Percentiles rank a stretch among this genome's conserved stretches.
These are phyloP conservation scores for Champsocephalus gunnari DNA, from an alignment of 2,797 vertebrate genomes.

Conservation along the genomic window DNA sequence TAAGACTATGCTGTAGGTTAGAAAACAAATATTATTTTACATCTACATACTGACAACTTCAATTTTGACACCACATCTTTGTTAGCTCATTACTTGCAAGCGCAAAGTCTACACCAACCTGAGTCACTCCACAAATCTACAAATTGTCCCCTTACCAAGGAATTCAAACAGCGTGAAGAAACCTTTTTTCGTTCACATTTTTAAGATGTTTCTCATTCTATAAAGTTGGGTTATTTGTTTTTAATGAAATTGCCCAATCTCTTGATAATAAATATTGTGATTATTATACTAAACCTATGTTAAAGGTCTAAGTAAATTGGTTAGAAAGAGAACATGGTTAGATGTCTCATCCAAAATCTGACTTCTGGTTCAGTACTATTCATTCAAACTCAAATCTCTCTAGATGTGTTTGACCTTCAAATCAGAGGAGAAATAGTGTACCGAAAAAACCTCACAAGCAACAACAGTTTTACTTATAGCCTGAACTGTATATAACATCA, in stretches of 20 bases:
- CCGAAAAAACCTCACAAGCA: background rate
- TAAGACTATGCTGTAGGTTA: background rate
- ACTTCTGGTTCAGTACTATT: background rate
- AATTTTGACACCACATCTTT: background rate
- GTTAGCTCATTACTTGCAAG: too few species aligned
- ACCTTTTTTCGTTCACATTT: background rate
- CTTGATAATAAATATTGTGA: background rate
- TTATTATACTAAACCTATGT: background rate
- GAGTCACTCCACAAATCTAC: background rate
- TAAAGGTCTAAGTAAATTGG: background rate
- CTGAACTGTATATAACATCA: conserved; percentile 15
- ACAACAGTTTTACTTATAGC: background rate
- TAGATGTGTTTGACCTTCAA: background rate
- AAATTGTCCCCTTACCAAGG: fast-evolving
- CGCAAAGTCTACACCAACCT: background rate
- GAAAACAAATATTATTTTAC: background rate
- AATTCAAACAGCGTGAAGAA: background rate
- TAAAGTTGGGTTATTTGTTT: background rate
- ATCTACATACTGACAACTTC: background rate
- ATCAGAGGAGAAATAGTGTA: background rate
- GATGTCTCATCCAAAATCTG: background rate
- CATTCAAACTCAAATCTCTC: background rate
- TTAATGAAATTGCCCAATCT: background rate
- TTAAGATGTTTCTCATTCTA: background rate
- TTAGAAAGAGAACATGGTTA: background rate